Evolutionary conservation across 2,113 vertebrate species (phyloP), one percentile per base, ranked within the genome.

Genomic region (Entomyzon cyanotis): DNA sequence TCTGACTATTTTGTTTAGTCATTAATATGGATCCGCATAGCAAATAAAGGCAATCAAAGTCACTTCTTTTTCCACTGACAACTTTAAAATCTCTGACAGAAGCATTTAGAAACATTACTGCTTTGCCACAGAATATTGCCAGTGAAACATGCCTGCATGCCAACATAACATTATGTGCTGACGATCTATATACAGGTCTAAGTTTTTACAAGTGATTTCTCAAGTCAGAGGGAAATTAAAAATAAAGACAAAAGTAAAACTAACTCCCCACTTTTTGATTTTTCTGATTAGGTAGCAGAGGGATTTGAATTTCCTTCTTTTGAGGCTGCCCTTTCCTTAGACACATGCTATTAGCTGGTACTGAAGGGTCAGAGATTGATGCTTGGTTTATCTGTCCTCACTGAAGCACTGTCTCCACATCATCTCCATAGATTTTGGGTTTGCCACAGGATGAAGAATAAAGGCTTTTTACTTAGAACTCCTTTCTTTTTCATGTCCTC

Each of bases 1-100:
- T 88, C 77, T 69, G 75, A 63, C 60, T 92, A 33, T 78, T 94
- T 90, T 80, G 84, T 90, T 90, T 96, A 81, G 60, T 56, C 86
- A 82, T 94, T 96, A 89, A 76, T 90, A 89, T 71, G 58, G 74
- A 86, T 75, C 44, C 35, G 79, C 52, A 73, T 18, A 90, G 68
- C 31, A 92, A 94, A 90, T 69, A 93, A 92, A 93, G 73, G 44
- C 60, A 82, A 85, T 69, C 74, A 84, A 90, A 90, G 37, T 64
- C 28, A 89, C 56, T 90, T 86, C 39, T 27, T 87, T 96, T 97
- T 71, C 52, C 44, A 71, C 41, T 71, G 73, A 53, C 52, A 94
- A 81, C 83, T 92, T 86, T 46, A 74, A 93, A 89, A 78, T 84
- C 39, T 65, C 41, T 46, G 20, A 68, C 78, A 84, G 41, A 74